phyloP scores from a whole-genome alignment of 2,113 vertebrate genomes.

The Gallinago media region DNA sequence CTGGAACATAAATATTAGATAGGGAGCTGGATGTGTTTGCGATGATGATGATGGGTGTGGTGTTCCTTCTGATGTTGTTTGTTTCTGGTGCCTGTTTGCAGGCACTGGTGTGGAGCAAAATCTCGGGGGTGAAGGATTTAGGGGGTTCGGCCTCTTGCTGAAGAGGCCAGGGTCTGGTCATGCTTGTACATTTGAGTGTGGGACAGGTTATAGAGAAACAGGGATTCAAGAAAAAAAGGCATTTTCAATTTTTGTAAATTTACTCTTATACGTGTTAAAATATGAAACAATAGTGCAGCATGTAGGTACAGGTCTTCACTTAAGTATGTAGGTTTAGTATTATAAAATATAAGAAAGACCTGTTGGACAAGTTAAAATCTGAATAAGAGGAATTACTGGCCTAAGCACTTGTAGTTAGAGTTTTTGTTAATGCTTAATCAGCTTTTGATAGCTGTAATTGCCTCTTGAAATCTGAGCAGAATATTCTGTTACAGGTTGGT shows the following conservation, averaged over 20 bases:
- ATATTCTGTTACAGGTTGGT: not conserved
- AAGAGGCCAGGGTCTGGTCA: not conserved
- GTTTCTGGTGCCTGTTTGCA: not conserved
- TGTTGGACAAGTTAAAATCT: conserved; percentile 45
- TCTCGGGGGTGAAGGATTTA: not conserved
- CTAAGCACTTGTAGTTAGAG: not conserved
- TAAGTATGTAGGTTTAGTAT: not conserved
- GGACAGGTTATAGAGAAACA: not conserved
- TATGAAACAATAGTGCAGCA: not conserved
- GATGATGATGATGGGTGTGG: not conserved
- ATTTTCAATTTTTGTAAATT: not conserved
- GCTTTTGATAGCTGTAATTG: conserved; percentile 32
- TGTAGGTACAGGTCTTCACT: conserved; percentile 1
- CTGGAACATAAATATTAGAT: not conserved
- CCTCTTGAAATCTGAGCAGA: not conserved
- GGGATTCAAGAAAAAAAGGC: not conserved
- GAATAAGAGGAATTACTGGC: conserved; percentile 30
- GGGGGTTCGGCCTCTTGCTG: not conserved
- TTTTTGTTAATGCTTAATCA: conserved; percentile 27
- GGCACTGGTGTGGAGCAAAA: not conserved
- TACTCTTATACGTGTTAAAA: not conserved
- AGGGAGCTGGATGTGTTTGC: not conserved
- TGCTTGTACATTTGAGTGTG: not conserved
- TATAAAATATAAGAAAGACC: conserved; percentile 22
- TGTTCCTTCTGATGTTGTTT: not conserved